Conservation (phyloP, 1,140 invertebrate genomes). For the Cyphomyrmex costatus region DNA sequence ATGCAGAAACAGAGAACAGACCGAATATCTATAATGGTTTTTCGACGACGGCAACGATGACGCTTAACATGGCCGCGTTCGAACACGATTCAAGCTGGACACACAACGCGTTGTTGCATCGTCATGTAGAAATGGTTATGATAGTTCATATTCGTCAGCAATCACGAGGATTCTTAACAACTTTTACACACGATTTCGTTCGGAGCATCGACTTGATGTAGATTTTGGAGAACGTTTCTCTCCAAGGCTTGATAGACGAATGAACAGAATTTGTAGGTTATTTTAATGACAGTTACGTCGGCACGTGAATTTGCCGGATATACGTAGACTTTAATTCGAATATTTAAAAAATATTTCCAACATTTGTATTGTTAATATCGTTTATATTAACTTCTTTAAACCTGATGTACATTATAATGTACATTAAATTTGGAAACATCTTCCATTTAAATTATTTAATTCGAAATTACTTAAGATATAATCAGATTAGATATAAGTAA, state of each 20-base stretch:
- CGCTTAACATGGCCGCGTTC: constrained; percentile 73
- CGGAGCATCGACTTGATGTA: not conserved
- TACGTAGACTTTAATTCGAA: not conserved
- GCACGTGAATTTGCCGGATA: not conserved
- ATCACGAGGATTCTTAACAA: not conserved
- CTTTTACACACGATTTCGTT: not conserved
- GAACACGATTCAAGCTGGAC: constrained; percentile 55
- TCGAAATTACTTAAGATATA: too few relatives aligned
- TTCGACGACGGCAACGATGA: constrained; percentile 42
- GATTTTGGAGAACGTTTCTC: not conserved
- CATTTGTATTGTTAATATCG: not conserved
- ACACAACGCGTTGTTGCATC: constrained; percentile 62
- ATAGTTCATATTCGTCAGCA: constrained; percentile 9
- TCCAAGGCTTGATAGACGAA: not conserved
- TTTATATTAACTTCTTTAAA: too few relatives aligned
- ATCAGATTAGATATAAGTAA: too few relatives aligned
- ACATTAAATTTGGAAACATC: too few relatives aligned
- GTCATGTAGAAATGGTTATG: constrained; percentile 67
- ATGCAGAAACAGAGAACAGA: too few relatives aligned
- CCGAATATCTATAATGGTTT: not conserved
- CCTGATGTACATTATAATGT: too few relatives aligned
- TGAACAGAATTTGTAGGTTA: constrained; percentile 52
- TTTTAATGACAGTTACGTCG: not conserved
- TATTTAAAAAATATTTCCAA: not conserved
- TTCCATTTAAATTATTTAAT: too few relatives aligned